Percentiles rank a stretch among this genome's conserved stretches.
phyloP scores from a whole-genome alignment of 2,888 invertebrate genomes.

The Rhamnusium bicolor region DNA sequence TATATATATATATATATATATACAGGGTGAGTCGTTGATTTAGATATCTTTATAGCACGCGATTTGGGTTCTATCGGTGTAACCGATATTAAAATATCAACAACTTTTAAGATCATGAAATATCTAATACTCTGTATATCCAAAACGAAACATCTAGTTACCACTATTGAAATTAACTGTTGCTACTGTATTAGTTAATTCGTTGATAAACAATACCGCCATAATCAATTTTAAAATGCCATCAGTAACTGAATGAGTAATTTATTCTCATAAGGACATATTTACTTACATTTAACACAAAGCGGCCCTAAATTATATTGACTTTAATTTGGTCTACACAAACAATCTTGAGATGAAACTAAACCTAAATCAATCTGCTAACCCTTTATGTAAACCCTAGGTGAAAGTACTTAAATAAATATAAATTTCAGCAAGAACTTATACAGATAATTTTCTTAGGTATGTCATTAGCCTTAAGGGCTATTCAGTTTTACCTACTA shows the following conservation, averaged over 20 bases:
- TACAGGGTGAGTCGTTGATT: too few species aligned
- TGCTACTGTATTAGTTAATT: too few species aligned
- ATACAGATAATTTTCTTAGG: background rate
- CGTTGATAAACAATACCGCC: too few species aligned
- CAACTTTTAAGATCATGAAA: too few species aligned
- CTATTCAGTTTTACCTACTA: background rate
- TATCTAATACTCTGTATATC: too few species aligned
- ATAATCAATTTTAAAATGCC: background rate
- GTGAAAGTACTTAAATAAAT: slow-evolving; percentile 13
- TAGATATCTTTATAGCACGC: too few species aligned
- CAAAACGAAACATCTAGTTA: too few species aligned
- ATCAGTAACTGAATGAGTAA: background rate
- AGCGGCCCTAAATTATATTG: slow-evolving; percentile 14
- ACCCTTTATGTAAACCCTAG: slow-evolving; percentile 15
- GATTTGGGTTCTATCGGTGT: too few species aligned
- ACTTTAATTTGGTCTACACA: slow-evolving; percentile 16
- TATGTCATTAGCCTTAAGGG: background rate
- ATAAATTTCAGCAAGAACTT: slow-evolving; percentile 2
- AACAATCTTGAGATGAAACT: slow-evolving; percentile 25
- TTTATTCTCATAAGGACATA: background rate
- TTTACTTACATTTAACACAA: background rate
- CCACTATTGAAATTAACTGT: too few species aligned
- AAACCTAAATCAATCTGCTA: slow-evolving; percentile 25
- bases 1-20: too few species aligned
- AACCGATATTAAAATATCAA: too few species aligned